Base-by-base conservation (phyloP, 2,888 invertebrate genomes). In the Cataglyphis livida region DNA sequence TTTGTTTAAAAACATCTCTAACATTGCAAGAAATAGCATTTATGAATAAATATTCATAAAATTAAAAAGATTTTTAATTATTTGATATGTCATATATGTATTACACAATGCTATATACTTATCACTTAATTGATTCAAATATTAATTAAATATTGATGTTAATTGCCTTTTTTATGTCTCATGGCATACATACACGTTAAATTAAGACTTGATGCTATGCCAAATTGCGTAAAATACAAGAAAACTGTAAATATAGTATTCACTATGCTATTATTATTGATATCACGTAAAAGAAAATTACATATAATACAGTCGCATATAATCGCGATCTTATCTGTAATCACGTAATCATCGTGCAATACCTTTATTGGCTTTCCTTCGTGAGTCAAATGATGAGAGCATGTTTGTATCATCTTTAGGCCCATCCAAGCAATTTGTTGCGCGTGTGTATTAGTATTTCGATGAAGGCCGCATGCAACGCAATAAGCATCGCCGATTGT, bases 391-490 rank as follows among this genome's bases (percentile, higher is more conserved):
- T 98, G 98, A 89, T 97, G 96, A 1, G 97, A 96, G 92, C 99
- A 98, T 0, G 98, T 98, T 91, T 98, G 97, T 82, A 99, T 98
- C 99, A 99, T 99, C 93, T 97, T 97, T 89, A 99, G 94, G 0
- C 98, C 98, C 99, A 99, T 99, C 98, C 98, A 99, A 3, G 98
- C 98, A 61, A 98, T 98, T 95, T 98, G 98, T 89, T 98, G 98
- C 28, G 99, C 98, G 94, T 99, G 99, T 81, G 98, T 98, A 57
- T 96, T 96, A 71, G 98, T 98, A 91, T 96, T 96, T 87, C 97
- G 97, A 94, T 99, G 99, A 9, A 99, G 95, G 0, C 99, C 99
- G 79, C 98, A 98, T 0, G 99, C 99, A 6, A 99, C 99, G 93
- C 99, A 99, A 92, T 99, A 99, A 0, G 99, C 99, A 94, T 99